These are phyloP conservation scores for Gymnogyps californianus DNA, from an alignment of 2,113 vertebrate species.

Conservation along the genomic window DNA sequence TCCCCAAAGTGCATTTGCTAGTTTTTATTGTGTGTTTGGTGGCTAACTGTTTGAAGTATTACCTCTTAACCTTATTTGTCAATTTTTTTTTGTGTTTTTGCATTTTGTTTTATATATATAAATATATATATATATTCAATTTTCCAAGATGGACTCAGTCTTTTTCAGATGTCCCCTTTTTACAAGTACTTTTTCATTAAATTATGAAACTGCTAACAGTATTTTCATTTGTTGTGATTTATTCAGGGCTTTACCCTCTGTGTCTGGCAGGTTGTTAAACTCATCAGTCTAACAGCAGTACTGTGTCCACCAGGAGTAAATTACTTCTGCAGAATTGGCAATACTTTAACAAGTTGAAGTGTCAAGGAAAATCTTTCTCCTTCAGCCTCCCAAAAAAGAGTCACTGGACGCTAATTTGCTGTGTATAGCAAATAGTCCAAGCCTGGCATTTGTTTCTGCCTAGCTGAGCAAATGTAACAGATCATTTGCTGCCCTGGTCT, in stretches of 20 bases:
- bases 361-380: conserved; percentile 4
- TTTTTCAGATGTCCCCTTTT: conserved; percentile 82
- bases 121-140: conserved; percentile 69
- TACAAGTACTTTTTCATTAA: conserved; percentile 86
- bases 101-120: conserved; percentile 73
- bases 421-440: background rate
- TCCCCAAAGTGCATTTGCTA: conserved; percentile 76
- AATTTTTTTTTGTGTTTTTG: conserved; percentile 63
- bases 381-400: background rate
- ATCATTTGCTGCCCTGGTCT: background rate
- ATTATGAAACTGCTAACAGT: conserved; percentile 81
- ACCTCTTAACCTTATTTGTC: conserved; percentile 77
- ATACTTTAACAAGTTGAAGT: background rate
- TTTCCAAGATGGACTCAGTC: conserved; percentile 77
- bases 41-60: conserved; percentile 79
- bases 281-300: background rate
- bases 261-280: background rate
- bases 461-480: background rate
- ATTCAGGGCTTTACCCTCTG: conserved; percentile 44
- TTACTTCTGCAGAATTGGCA: background rate
- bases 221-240: conserved; percentile 67
- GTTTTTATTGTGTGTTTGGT: conserved; percentile 72
- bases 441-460: conserved; percentile 15
- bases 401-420: background rate
- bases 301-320: background rate